A percentile compares a stretch with the other conserved stretches of the same genome.
Conservation (phyloP, 2,888 invertebrate species). For the Parascotia fuliginaria region DNA sequence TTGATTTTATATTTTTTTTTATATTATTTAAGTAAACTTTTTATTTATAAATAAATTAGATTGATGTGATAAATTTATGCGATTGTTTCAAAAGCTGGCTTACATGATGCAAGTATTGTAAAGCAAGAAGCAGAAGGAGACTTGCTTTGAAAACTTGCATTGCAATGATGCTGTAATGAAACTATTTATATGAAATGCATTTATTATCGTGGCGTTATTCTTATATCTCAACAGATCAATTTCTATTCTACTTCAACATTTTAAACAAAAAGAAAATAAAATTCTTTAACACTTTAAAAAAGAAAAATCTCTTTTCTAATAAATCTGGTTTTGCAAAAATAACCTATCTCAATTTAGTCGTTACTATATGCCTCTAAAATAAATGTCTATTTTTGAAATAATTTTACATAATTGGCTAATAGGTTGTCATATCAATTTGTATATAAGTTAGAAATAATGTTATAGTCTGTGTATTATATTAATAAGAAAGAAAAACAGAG, state of each 20-base stretch:
- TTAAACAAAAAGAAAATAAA: not conserved
- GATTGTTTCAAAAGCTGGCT: conserved; percentile 26
- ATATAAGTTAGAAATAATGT: conserved; percentile 5
- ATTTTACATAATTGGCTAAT: conserved; percentile 10
- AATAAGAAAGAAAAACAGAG: not conserved
- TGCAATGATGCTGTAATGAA: not conserved
- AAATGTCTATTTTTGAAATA: conserved; percentile 26
- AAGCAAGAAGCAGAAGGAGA: not conserved
- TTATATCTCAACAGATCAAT: conserved; percentile 26
- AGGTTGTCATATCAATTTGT: conserved; percentile 36
- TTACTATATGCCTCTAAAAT: conserved; percentile 5
- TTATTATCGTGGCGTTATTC: conserved; percentile 33
- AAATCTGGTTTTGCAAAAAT: not conserved
- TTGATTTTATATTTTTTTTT: conserved; percentile 34
- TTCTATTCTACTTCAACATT: conserved; percentile 33
- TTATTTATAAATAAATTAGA: conserved; percentile 47
- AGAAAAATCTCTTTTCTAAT: not conserved
- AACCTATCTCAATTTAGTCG: conserved; percentile 1
- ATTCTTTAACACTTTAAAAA: not conserved
- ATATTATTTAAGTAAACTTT: too few relatives aligned
- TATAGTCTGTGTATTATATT: not conserved
- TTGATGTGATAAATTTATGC: conserved; percentile 26
- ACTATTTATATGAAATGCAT: conserved; percentile 33
- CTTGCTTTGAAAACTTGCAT: not conserved
- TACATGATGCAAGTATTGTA: conserved; percentile 4